Evolutionary conservation across 2,797 vertebrate species (phyloP).

Genomic region (Tympanoctomys barrerae): DNA sequence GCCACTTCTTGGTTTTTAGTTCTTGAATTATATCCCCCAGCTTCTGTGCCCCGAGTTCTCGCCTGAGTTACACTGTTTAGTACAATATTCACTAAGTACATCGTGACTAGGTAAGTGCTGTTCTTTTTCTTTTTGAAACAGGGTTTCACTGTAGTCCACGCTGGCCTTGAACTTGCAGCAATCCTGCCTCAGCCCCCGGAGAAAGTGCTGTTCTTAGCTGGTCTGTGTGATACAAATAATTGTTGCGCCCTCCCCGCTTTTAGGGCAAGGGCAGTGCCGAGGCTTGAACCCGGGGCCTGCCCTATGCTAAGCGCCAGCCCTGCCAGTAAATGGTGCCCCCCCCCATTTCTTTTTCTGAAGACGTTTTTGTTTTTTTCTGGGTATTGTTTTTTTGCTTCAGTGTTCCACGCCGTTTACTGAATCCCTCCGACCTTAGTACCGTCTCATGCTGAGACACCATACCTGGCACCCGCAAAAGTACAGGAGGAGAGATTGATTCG

Average conservation of each 20-base stretch:
- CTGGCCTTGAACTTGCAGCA: neutral
- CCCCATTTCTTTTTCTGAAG: neutral
- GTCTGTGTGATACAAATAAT: neutral
- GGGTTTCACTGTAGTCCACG: neutral
- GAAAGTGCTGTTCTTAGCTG: neutral
- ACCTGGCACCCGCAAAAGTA: neutral
- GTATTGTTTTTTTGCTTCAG: neutral
- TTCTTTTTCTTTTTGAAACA: neutral
- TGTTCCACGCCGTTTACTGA: neutral
- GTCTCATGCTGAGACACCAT: neutral
- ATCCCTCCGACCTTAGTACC: neutral
- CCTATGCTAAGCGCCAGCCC: neutral
- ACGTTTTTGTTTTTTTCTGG: neutral
- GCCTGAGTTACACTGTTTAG: neutral
- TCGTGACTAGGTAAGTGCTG: neutral
- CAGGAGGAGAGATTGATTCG: neutral
- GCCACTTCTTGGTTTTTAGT: neutral
- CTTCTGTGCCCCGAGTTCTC: neutral
- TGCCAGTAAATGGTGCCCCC: neutral
- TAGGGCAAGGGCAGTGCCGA: neutral
- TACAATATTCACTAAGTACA: neutral
- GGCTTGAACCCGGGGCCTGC: neutral
- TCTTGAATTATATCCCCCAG: neutral
- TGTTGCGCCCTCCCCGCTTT: neutral
- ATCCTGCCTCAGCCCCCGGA: neutral